A percentile compares a stretch with the other conserved stretches of the same genome.
Evolutionary conservation across 2,797 vertebrate genomes (phyloP).

Genomic region (Eulemur albifrons): DNA sequence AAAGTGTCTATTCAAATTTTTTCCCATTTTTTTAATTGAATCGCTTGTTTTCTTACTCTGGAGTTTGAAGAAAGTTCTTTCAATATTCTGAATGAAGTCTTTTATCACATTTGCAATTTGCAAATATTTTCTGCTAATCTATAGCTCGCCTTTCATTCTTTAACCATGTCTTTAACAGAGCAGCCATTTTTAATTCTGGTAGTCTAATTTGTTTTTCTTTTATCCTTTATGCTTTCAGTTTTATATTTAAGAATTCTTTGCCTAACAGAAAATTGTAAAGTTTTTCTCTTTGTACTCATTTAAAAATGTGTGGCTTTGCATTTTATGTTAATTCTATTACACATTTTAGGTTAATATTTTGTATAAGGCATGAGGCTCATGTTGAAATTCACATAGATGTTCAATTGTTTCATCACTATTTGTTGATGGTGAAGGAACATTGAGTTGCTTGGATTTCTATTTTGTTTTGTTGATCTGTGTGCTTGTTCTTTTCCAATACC

Average conservation of each 20-base stretch:
- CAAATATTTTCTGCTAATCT: not conserved
- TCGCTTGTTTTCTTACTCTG: not conserved
- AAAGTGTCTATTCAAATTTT: not conserved
- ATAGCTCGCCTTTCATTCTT: not conserved
- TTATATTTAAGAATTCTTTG: not conserved
- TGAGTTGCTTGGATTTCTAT: not conserved
- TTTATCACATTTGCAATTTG: not conserved
- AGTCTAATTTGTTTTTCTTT: not conserved
- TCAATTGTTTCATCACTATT: too few relatives aligned
- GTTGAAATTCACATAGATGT: not conserved
- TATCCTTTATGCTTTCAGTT: not conserved
- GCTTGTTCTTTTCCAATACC: not conserved
- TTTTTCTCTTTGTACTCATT: not conserved
- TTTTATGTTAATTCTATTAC: not conserved
- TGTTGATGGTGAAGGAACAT: not conserved
- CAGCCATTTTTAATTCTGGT: not conserved
- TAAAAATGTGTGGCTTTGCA: not conserved
- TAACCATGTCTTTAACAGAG: not conserved
- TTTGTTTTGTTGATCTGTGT: not conserved
- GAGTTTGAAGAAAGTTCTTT: not conserved
- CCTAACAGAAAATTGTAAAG: not conserved
- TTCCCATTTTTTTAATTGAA: not conserved
- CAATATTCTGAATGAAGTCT: not conserved
- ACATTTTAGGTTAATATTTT: not conserved
- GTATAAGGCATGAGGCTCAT: not conserved